Conservation (phyloP, 2,888 invertebrate genomes). For the Theodoxus fluviatilis region DNA sequence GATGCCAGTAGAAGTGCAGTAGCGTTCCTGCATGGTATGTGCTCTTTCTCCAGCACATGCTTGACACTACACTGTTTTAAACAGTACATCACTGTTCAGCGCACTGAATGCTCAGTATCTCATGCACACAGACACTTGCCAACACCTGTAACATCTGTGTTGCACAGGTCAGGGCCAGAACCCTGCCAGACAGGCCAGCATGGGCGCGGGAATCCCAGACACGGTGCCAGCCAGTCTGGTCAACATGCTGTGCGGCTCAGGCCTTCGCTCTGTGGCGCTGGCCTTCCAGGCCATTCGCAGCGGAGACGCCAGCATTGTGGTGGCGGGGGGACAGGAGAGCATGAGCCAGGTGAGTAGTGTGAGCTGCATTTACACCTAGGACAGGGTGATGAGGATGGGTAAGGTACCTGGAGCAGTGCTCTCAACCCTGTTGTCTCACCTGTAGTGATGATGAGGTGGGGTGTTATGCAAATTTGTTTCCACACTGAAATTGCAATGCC, state of each 20-base stretch:
- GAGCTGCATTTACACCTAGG: not conserved
- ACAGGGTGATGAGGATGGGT: not conserved
- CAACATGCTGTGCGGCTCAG: slow-evolving; percentile 85
- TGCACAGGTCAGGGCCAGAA: slow-evolving; percentile 84
- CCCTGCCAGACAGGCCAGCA: slow-evolving; percentile 80
- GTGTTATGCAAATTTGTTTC: too few species aligned
- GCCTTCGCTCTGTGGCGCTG: slow-evolving; percentile 73
- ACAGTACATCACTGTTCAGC: too few species aligned
- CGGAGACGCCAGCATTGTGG: slow-evolving; percentile 74
- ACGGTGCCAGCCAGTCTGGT: slow-evolving; percentile 75
- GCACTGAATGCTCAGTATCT: too few species aligned
- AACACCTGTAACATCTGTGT: too few species aligned
- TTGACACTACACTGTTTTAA: too few species aligned
- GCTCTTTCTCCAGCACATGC: too few species aligned
- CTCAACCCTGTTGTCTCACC: too few species aligned
- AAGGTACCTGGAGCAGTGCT: not conserved
- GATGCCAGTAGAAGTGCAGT: too few species aligned
- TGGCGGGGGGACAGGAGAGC: slow-evolving; percentile 84
- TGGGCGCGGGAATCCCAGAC: slow-evolving; percentile 77
- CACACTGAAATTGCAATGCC: too few species aligned
- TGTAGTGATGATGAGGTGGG: too few species aligned
- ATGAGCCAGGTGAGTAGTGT: slow-evolving; percentile 72
- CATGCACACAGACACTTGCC: too few species aligned
- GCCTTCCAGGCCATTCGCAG: slow-evolving; percentile 75
- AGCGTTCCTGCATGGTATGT: too few species aligned